Evolutionary conservation across 1,140 invertebrate species (phyloP), one percentile per base, ranked within the genome.

Genomic region (Diachasma alloeum): DNA sequence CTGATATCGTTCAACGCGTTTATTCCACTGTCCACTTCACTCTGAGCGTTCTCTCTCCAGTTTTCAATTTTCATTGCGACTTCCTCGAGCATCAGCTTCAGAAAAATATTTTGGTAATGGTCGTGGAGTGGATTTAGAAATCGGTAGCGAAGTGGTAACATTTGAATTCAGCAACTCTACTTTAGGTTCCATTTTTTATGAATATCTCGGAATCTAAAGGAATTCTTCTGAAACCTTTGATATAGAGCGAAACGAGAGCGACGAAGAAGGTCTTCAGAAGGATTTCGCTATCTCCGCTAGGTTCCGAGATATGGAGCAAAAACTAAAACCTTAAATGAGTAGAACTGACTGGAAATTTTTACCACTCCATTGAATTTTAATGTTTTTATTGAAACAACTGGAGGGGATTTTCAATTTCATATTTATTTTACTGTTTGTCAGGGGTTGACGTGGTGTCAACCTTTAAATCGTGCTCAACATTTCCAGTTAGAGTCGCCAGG

Each of bases 381-480:
- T n/a, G 15, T 11, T 4, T 68, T 68, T 68, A 67, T 1, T 26
- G 24, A n/a, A 19, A 36, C 37, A 68, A 26, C 26, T 17, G 22
- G 6, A 31, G 2, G 11, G n/a, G 53, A 63, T 59, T 73, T 63
- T 66, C 22, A 39, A 56, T 42, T 72, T 63, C 24, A 48, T 59
- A 15, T 36, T 72, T 63, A 59, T 24, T 71, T 73, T 72, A 68
- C 70, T 78, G 53, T 72, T 75, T 72, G 46, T 72, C 71, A 63
- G 74, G 68, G 42, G 68, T 37, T 36, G 63, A 42, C 74, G 48
- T 11, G 13, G 66, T 71, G 71, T 86, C 83, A 85, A 88, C 86
- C 85, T 89, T 89, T 84, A 86, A 82, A 75, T 87, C 87, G 17
- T 87, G 84, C 72, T 88, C 88, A 78, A 86, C 81, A 78, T 87